Conservation (phyloP, 2,797 vertebrate species). For the Sitta carolinensis region DNA sequence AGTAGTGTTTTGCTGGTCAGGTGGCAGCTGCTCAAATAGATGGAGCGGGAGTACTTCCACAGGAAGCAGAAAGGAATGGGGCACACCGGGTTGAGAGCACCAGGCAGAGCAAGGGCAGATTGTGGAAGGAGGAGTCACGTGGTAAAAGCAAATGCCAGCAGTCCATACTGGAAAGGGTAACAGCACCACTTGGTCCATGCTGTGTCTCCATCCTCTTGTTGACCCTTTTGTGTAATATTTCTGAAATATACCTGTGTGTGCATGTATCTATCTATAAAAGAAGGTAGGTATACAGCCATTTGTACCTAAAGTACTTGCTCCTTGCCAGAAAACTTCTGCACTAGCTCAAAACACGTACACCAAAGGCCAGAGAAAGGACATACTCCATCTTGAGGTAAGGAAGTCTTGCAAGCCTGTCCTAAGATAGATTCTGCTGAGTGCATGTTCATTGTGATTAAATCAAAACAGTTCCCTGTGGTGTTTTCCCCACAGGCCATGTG, state of each 20-base stretch:
- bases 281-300: not conserved
- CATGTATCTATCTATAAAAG: not conserved
- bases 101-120: not conserved
- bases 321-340: not conserved
- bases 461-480: not conserved
- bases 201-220: not conserved
- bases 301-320: not conserved
- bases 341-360: not conserved
- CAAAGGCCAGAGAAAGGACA: not conserved
- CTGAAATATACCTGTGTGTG: not conserved
- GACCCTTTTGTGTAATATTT: not conserved
- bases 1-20: not conserved
- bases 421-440: not conserved
- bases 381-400: not conserved
- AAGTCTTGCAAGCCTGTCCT: not conserved
- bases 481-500: not conserved
- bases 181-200: not conserved
- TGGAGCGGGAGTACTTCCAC: not conserved
- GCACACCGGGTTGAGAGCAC: not conserved
- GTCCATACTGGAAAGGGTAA: not conserved
- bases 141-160: not conserved
- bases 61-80: not conserved
- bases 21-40: not conserved
- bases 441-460: not conserved
- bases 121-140: not conserved